phyloP scores from a whole-genome alignment of 2,113 vertebrate genomes.

The Laterallus jamaicensis region DNA sequence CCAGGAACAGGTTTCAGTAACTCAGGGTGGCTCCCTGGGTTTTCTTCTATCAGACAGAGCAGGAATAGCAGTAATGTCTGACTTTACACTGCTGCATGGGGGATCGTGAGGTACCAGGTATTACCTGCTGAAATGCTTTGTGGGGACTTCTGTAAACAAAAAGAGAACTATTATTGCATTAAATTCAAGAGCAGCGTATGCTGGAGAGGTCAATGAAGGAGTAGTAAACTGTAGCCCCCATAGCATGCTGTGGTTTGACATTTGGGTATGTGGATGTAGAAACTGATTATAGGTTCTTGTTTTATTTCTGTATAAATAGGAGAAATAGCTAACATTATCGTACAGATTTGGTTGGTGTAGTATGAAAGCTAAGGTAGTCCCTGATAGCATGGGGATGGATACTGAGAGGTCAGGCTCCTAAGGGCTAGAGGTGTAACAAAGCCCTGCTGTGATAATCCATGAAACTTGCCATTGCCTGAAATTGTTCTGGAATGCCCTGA shows the following conservation, averaged over 20 bases:
- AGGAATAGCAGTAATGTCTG: background rate
- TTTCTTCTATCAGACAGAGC: background rate
- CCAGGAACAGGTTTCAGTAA: background rate
- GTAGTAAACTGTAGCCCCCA: background rate
- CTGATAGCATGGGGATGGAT: background rate
- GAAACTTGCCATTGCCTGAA: background rate
- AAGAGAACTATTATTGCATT: background rate
- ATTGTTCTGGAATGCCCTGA: background rate
- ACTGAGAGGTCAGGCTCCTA: background rate
- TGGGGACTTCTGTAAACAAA: background rate
- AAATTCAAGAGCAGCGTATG: background rate
- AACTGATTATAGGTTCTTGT: background rate
- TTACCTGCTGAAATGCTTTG: background rate
- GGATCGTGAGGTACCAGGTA: background rate
- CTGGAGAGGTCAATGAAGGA: background rate
- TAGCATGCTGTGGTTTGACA: background rate
- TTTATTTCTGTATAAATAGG: background rate
- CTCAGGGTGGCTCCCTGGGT: rapidly evolving
- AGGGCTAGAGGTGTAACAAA: background rate
- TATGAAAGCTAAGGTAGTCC: background rate
- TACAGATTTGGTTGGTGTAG: background rate
- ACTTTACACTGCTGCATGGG: background rate
- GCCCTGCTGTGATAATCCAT: background rate
- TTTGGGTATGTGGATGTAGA: background rate
- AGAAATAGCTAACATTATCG: rapidly evolving